Conservation (phyloP, 92 coral and sea anemone genomes). For the Epizoanthus ramosus region DNA sequence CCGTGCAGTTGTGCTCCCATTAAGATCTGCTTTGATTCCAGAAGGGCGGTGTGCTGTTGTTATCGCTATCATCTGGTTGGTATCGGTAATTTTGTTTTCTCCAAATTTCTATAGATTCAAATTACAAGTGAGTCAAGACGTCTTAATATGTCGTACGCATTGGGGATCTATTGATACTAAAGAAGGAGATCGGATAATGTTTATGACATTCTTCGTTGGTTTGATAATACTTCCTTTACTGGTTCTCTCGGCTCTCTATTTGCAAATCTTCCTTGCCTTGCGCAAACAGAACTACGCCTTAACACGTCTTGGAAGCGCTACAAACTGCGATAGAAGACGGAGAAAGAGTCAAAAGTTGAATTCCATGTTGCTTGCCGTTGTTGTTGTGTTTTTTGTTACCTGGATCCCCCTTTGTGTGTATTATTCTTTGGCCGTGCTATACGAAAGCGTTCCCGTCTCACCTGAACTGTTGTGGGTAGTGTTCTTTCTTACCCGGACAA, state of each 20-base stretch:
- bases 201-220: background rate
- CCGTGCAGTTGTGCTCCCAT: conserved; percentile 25
- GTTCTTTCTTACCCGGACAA: conserved; percentile 12
- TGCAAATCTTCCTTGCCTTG: conserved; percentile 7
- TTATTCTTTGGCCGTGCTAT: background rate
- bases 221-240: background rate
- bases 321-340: background rate
- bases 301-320: background rate
- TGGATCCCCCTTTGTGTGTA: conserved; percentile 13
- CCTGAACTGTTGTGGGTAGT: background rate
- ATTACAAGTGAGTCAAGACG: background rate
- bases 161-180: background rate
- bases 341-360: conserved; percentile 10
- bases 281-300: background rate
- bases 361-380: conserved; percentile 13
- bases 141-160: background rate
- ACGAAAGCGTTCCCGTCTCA: background rate
- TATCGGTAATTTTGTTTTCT: conserved; percentile 1
- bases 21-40: conserved; percentile 15
- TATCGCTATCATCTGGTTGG: conserved; percentile 1
- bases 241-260: background rate
- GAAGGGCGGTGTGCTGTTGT: background rate
- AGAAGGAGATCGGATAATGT: background rate
- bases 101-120: conserved; percentile 6
- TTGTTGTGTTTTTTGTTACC: conserved; percentile 16